A percentile compares a stretch with the other conserved stretches of the same genome.
phyloP scores from a whole-genome alignment of 1,140 invertebrate species.

The Harlomillsia oculata region DNA sequence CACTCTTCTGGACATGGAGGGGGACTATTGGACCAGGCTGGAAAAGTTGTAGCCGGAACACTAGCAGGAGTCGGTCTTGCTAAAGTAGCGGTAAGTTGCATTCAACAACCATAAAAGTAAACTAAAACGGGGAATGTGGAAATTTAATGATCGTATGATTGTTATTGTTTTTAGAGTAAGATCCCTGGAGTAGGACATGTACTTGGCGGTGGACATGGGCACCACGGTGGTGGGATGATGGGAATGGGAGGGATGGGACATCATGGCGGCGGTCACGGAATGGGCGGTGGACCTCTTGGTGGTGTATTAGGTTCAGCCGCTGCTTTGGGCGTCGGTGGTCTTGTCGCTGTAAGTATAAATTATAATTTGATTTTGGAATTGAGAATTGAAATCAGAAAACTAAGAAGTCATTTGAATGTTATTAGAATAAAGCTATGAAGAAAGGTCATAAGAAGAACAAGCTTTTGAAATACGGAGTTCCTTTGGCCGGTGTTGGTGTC shows the following conservation, averaged over 20 bases:
- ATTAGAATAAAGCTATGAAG: constrained; percentile 24
- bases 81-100: constrained; percentile 21
- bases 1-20: constrained; percentile 23
- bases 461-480: constrained; percentile 36
- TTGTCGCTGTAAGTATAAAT: constrained; percentile 32
- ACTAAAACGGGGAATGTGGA: background rate
- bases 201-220: constrained; percentile 16
- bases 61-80: constrained; percentile 38
- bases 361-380: constrained; percentile 1
- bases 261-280: constrained; percentile 23
- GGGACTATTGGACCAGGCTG: constrained; percentile 35
- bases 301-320: constrained; percentile 34
- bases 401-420: constrained; percentile 6
- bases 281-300: constrained; percentile 30
- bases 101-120: background rate
- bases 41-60: constrained; percentile 37
- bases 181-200: constrained; percentile 29
- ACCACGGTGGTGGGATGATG: constrained; percentile 14
- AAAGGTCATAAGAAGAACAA: constrained; percentile 36
- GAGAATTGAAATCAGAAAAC: background rate
- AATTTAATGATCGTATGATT: background rate
- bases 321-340: constrained; percentile 34
- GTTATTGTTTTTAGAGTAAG: constrained; percentile 20
- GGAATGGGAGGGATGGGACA: background rate
- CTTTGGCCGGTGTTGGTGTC: constrained; percentile 29